Base-by-base conservation (phyloP, 2,113 vertebrate genomes). In the Seriola aureovittata region DNA sequence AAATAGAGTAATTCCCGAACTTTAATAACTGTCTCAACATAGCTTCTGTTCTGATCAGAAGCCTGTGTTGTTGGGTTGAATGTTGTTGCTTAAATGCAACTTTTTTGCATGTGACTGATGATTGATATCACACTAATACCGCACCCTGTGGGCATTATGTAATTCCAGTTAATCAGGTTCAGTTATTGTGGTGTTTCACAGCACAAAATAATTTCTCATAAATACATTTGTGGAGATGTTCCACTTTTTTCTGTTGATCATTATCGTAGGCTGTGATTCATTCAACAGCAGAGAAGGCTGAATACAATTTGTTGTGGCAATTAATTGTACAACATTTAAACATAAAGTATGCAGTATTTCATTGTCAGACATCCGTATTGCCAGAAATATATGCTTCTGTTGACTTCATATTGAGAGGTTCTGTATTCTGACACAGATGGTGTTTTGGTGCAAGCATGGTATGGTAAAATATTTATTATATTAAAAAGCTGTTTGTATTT, bases 391-490 rank as follows among this genome's bases (percentile, higher is more conserved):
- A 32, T 32, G 38, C 38, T 64, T 42, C 44, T 63, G 19, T 79
- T 60, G 62, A 71, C 54, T 71, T 79, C 29, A 77, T 36, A 17
- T 36, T 75, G 36, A 34, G 19, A 70, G 19, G 48, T 21, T 23
- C 38, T 59, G 32, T 57, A 5, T 58, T 54, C 46, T 59, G 34
- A 54, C 59, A 68, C 62, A 73, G 80, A 79, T 83, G 62, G 67
- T 84, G 81, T 87, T 71, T 75, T 71, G 54, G 21, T 76, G 71
- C 29, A 21, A 60, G 8, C 29, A 19, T 42, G 70, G 52, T 54
- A 58, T 19, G 11, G 36, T 71, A 32, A 67, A 63, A 79, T 64
- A 63, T 74, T 36, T 69, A n/a, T 68, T n/a, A 29, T 42, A 74
- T 74, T 80, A 58, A 84, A 64, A 75, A 42, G 48, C n/a, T 32